phyloP scores from a whole-genome alignment of 2,888 invertebrate species.

The Leptothorax acervorum region DNA sequence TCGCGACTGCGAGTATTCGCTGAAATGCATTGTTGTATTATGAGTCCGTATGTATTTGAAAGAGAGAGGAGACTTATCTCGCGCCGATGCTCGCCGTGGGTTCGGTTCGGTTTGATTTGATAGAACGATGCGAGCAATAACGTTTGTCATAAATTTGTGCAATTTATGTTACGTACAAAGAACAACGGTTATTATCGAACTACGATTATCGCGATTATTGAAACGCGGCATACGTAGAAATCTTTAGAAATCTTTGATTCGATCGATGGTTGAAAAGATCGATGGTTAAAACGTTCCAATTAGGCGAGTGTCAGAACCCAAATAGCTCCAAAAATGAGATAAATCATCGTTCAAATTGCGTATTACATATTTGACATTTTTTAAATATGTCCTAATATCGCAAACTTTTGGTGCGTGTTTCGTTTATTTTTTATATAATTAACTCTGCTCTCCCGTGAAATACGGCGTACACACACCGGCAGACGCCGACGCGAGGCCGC shows the following conservation, averaged over 20 bases:
- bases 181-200: neutral
- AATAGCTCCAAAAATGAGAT: neutral
- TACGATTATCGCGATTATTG: neutral
- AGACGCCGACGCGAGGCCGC: neutral
- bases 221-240: neutral
- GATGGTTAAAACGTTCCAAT: neutral
- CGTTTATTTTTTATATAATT: neutral
- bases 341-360: neutral
- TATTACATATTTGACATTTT: neutral
- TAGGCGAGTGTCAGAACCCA: too few relatives aligned
- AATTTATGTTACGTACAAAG: slow-evolving; percentile 2
- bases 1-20: neutral
- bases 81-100: neutral
- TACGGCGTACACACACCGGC: neutral
- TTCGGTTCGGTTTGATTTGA: neutral
- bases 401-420: neutral
- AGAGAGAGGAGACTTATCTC: slow-evolving; percentile 8
- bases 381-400: neutral
- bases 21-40: neutral
- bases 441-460: slow-evolving; percentile 9
- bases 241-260: slow-evolving; percentile 17
- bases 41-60: neutral
- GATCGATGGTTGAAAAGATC: too few relatives aligned
- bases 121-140: neutral
- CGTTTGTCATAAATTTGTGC: slow-evolving; percentile 2